These are phyloP conservation scores for Tyrannus savana DNA, from an alignment of 2,113 vertebrate genomes.

Conservation along the genomic window DNA sequence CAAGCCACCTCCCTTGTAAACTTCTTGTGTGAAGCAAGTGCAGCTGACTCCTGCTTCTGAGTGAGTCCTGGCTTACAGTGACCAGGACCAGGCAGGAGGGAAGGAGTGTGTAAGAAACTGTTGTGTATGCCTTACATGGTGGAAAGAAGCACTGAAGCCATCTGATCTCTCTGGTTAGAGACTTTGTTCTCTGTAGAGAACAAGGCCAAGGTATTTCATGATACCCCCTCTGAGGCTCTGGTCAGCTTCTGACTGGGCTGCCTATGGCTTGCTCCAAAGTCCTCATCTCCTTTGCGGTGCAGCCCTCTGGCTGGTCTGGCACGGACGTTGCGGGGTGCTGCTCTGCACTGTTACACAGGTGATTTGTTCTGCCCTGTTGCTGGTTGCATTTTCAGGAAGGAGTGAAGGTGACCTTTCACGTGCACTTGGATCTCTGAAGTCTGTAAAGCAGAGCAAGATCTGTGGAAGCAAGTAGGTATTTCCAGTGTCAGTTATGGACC, in stretches of 20 bases:
- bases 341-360: neutral
- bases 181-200: neutral
- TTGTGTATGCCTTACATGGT: fast-evolving
- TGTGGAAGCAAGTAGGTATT: neutral
- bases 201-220: neutral
- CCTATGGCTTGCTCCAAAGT: fast-evolving
- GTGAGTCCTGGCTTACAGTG: neutral
- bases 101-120: neutral
- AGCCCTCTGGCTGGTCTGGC: neutral
- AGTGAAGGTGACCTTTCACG: neutral
- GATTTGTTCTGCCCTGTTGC: slow-evolving; percentile 2
- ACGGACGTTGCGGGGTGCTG: neutral
- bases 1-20: neutral
- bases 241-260: neutral
- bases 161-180: neutral
- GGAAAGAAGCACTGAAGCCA: neutral
- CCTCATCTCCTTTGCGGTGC: fast-evolving
- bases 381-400: neutral
- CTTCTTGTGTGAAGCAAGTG: neutral
- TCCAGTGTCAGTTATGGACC: neutral
- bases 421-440: neutral
- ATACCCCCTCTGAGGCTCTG: neutral
- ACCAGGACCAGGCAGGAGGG: neutral
- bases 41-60: neutral
- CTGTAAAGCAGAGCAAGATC: neutral